phyloP scores from a whole-genome alignment of 2,113 vertebrate genomes.

The Crocuta crocuta region DNA sequence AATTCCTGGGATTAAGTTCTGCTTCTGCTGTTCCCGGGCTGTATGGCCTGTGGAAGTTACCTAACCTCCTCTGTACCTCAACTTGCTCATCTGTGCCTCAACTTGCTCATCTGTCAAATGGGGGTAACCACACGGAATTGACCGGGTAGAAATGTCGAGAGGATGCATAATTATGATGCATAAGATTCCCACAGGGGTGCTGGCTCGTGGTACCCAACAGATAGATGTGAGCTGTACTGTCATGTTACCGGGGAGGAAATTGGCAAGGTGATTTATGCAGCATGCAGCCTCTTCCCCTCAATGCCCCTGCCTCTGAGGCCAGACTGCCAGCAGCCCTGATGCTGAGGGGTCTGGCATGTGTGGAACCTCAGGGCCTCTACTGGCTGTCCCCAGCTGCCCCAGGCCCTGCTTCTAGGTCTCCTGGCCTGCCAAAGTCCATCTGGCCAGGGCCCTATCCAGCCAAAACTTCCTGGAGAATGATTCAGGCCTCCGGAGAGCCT shows the following conservation, averaged over 20 bases:
- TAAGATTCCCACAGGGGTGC: neutral
- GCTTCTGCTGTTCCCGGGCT: neutral
- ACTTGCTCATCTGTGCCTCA: neutral
- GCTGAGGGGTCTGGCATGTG: neutral
- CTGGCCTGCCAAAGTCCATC: neutral
- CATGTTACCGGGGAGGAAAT: neutral
- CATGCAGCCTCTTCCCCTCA: neutral
- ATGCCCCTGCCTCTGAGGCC: neutral
- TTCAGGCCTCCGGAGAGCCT: neutral
- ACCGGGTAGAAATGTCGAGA: neutral
- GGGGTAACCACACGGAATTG: no score
- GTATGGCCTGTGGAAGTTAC: neutral
- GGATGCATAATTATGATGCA: neutral
- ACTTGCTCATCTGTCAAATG: neutral
- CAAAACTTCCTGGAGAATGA: neutral
- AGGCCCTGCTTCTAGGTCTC: neutral
- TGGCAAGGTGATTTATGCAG: neutral
- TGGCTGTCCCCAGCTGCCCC: neutral
- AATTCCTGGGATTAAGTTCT: neutral
- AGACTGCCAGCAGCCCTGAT: neutral
- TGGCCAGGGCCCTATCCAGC: neutral
- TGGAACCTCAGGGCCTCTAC: neutral
- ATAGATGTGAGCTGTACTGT: neutral
- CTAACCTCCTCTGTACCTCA: neutral
- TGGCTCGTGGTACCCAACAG: neutral